These are phyloP conservation scores for Pomatorhinus ruficollis DNA, from an alignment of 2,113 vertebrate species.

Conservation along the genomic window DNA sequence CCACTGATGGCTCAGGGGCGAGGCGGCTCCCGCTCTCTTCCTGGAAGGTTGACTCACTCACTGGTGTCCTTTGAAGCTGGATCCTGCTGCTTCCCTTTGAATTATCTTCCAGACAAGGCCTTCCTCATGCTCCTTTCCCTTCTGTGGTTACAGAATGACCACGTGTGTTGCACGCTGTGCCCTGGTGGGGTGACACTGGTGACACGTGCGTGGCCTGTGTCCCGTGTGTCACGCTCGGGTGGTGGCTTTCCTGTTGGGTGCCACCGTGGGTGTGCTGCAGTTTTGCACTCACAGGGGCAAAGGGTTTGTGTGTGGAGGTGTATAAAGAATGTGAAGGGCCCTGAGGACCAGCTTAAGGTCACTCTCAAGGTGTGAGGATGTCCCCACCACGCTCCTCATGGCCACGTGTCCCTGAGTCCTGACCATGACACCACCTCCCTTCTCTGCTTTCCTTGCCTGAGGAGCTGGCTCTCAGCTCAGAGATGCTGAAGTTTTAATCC, in stretches of 20 bases:
- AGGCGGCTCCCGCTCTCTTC: neutral
- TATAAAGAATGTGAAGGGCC: neutral
- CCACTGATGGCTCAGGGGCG: accelerated
- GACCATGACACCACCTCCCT: accelerated
- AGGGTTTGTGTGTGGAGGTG: neutral
- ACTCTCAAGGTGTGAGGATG: neutral
- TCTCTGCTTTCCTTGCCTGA: neutral
- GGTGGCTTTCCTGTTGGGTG: neutral
- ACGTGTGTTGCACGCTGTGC: accelerated
- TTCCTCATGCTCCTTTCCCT: neutral
- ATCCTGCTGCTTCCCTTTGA: neutral
- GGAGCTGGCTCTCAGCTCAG: neutral
- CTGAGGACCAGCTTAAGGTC: neutral
- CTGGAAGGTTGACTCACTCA: neutral
- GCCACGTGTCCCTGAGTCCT: accelerated
- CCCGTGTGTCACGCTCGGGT: accelerated
- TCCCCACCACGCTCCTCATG: accelerated
- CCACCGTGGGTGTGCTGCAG: accelerated
- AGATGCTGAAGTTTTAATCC: neutral
- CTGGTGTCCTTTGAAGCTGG: neutral
- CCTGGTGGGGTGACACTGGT: accelerated
- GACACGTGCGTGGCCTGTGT: accelerated
- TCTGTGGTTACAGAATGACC: accelerated
- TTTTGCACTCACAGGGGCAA: accelerated
- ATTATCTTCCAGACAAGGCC: neutral